These are phyloP conservation scores for Rhinolophus ferrumequinum DNA, from an alignment of 2,113 vertebrate genomes.

Conservation along the genomic window DNA sequence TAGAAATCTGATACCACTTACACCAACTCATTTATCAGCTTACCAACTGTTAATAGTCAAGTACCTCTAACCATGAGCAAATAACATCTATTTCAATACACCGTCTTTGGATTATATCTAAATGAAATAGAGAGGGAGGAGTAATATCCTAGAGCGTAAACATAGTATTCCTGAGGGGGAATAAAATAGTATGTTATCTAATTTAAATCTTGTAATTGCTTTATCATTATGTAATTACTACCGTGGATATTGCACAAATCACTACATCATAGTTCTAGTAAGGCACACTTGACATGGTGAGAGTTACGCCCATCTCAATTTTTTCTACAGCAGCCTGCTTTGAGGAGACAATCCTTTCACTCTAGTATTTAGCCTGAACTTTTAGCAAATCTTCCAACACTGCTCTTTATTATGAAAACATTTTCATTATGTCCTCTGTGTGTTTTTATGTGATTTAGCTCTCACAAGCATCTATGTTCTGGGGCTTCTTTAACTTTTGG, in stretches of 20 bases:
- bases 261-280: not conserved
- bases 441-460: not conserved
- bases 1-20: conserved; percentile 75
- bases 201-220: conserved; percentile 18
- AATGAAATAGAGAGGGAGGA: not conserved
- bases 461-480: not conserved
- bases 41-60: conserved; percentile 47
- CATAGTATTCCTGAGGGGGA: not conserved
- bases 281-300: not conserved
- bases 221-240: conserved; percentile 5
- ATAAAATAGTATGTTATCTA: not conserved
- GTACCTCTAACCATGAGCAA: conserved; percentile 51
- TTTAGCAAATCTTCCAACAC: conserved; percentile 5
- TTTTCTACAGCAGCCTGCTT: not conserved
- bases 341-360: not conserved
- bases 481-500: conserved; percentile 16
- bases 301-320: not conserved
- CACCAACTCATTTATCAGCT: conserved; percentile 63
- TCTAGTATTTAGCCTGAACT: not conserved
- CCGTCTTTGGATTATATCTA: not conserved
- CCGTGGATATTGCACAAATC: conserved; percentile 7
- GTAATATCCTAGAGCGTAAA: not conserved
- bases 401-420: not conserved
- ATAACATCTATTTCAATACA: not conserved
- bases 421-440: not conserved